A percentile compares a stretch with the other conserved stretches of the same genome.
phyloP scores from a whole-genome alignment of 2,888 invertebrate genomes.

The Mesoligia furuncula region DNA sequence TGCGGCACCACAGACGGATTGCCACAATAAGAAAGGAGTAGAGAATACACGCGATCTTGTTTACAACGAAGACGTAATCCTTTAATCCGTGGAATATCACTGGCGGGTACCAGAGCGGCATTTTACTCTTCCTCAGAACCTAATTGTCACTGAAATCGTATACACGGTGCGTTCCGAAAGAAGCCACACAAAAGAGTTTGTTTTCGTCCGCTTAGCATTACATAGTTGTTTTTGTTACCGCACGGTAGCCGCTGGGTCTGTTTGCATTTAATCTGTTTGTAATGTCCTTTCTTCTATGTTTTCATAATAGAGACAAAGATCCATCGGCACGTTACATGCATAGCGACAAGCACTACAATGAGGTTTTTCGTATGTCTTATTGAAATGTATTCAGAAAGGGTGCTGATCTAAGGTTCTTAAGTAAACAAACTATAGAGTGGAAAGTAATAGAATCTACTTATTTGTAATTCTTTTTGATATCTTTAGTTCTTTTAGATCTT shows the following conservation, averaged over 20 bases:
- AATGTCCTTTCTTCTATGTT: slow-evolving; percentile 82
- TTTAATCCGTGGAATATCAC: slow-evolving; percentile 87
- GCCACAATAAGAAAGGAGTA: slow-evolving; percentile 74
- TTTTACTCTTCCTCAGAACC: slow-evolving; percentile 77
- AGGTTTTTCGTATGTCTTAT: slow-evolving; percentile 24
- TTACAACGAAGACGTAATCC: slow-evolving; percentile 82
- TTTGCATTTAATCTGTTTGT: slow-evolving; percentile 89
- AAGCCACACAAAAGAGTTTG: slow-evolving; percentile 83
- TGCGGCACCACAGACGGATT: slow-evolving; percentile 56
- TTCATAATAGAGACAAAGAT: slow-evolving; percentile 74
- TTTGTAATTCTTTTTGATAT: slow-evolving; percentile 14
- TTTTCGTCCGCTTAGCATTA: slow-evolving; percentile 86
- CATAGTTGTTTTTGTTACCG: slow-evolving; percentile 85
- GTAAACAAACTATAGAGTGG: slow-evolving; percentile 18
- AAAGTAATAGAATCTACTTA: slow-evolving; percentile 27
- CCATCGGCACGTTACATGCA: slow-evolving; percentile 67
- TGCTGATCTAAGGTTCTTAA: slow-evolving; percentile 41
- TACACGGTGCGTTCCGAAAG: slow-evolving; percentile 75
- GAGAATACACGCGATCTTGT: slow-evolving; percentile 80
- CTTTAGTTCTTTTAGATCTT: background rate
- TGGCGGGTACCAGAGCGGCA: slow-evolving; percentile 75
- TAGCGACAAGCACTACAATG: slow-evolving; percentile 41
- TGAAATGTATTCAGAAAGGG: slow-evolving; percentile 54
- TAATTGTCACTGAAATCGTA: slow-evolving; percentile 83
- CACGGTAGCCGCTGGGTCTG: slow-evolving; percentile 83